Conservation (phyloP, 2,888 invertebrate genomes). For the Hemaris fuciformis region DNA sequence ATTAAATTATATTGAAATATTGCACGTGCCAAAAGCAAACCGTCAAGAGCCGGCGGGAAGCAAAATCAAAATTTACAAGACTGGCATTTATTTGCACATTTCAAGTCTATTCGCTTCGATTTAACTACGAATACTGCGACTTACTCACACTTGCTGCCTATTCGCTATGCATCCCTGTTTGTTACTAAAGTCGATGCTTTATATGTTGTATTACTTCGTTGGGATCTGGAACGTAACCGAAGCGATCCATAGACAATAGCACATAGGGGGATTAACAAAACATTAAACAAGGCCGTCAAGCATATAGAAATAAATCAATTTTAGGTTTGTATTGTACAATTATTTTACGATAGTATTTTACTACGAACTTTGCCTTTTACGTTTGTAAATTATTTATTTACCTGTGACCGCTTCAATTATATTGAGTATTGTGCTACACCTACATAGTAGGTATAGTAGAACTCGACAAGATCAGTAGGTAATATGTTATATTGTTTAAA, state of each 20-base stretch:
- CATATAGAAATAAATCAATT: constrained; percentile 12
- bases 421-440: no score
- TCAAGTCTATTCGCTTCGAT: constrained; percentile 24
- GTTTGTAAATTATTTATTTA: no score
- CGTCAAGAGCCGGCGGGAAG: constrained; percentile 78
- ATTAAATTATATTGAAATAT: constrained; percentile 59
- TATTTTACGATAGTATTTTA: no score
- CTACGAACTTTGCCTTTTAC: no score
- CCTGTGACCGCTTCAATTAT: no score
- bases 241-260: not conserved
- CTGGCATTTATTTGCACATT: constrained; percentile 51
- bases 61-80: constrained; percentile 62
- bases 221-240: not conserved
- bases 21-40: constrained; percentile 79
- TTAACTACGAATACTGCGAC: not conserved
- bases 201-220: no score
- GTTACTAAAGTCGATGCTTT: not conserved
- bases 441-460: no score
- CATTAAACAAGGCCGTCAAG: constrained; percentile 13
- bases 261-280: constrained; percentile 15
- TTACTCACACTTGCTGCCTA: not conserved
- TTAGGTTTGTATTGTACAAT: no score
- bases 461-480: no score
- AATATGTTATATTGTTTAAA: no score
- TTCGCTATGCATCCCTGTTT: not conserved